Conservation (phyloP, 1,140 invertebrate species). For the Nylanderia fulva region DNA sequence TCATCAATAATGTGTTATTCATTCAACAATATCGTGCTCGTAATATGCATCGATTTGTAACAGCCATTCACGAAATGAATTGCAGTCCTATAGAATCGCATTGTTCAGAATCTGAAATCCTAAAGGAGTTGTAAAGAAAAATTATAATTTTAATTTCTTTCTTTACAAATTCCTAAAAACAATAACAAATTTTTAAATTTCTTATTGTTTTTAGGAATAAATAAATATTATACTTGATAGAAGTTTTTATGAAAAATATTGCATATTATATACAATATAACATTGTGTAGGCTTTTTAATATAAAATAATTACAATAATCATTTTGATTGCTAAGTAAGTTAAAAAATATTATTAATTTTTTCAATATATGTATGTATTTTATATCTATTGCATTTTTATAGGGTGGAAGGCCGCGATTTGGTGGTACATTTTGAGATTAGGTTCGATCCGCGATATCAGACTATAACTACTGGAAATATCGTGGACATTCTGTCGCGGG, state of each 20-base stretch:
- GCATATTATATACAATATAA: not conserved
- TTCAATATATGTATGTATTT: not conserved
- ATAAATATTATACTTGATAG: not conserved
- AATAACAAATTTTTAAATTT: too few species aligned
- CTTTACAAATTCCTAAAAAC: not conserved
- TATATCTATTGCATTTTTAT: conserved; percentile 12
- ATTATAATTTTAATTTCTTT: not conserved
- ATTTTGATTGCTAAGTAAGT: not conserved
- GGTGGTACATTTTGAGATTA: conserved; percentile 91
- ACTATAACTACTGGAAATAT: conserved; percentile 86
- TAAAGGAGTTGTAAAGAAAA: not conserved
- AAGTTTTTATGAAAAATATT: not conserved
- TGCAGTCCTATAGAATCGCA: not conserved
- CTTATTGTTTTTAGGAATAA: too few species aligned
- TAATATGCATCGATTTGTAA: conserved; percentile 10
- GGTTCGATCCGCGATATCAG: conserved; percentile 88
- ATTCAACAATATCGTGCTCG: conserved; percentile 45
- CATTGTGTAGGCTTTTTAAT: not conserved
- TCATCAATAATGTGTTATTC: conserved; percentile 53
- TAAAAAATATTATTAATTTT: not conserved
- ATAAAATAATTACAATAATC: not conserved
- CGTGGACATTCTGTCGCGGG: conserved; percentile 86
- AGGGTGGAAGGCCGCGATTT: conserved; percentile 89
- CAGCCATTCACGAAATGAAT: not conserved
- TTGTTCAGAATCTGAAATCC: not conserved